Evolutionary conservation across 1,140 invertebrate species (phyloP).

Genomic region (Tribolium castaneum): DNA sequence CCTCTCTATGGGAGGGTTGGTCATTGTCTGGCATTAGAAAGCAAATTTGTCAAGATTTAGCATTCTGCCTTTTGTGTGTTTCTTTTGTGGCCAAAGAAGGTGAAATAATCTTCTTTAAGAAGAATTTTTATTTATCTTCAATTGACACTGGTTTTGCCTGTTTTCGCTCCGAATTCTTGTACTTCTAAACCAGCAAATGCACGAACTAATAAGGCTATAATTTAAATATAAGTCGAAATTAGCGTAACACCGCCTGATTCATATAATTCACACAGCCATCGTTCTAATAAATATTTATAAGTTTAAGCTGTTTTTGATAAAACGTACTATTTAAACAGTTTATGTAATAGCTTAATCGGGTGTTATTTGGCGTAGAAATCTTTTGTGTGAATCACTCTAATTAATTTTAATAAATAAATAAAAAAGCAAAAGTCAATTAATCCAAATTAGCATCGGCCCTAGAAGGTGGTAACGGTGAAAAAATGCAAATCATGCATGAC

Average conservation of each 20-base stretch:
- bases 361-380: neutral
- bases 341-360: slow-evolving; percentile 2
- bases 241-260: neutral
- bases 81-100: neutral
- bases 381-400: neutral
- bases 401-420: neutral
- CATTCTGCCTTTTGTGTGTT: neutral
- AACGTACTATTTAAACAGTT: neutral
- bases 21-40: neutral
- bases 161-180: neutral
- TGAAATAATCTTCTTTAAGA: neutral
- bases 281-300: slow-evolving; percentile 16
- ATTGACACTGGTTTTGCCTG: neutral
- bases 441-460: neutral
- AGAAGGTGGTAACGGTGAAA: slow-evolving; percentile 11
- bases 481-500: slow-evolving; percentile 25
- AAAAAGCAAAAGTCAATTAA: neutral
- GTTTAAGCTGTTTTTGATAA: neutral
- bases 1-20: neutral
- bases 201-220: too few species aligned
- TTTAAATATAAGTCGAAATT: too few species aligned
- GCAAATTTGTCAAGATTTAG: neutral
- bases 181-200: too few species aligned
- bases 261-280: neutral
- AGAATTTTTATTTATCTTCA: neutral